Evolutionary conservation across 2,113 vertebrate species (phyloP).

Genomic region (Xyliphius kryptos): DNA sequence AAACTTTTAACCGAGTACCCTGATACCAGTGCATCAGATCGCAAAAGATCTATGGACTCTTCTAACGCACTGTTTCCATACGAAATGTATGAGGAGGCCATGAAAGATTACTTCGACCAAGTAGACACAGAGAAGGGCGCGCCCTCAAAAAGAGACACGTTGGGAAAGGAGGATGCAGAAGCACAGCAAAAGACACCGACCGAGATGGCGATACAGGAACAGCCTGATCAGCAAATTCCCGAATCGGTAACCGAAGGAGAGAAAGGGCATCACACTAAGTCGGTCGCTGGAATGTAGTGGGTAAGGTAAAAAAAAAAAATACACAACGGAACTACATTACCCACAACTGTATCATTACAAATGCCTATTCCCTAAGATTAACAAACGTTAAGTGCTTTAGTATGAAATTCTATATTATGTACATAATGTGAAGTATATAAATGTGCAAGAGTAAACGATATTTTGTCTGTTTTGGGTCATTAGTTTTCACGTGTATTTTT

Average conservation of each 20-base stretch:
- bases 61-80: slow-evolving; percentile 78
- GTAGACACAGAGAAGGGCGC: slow-evolving; percentile 61
- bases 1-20: slow-evolving; percentile 86
- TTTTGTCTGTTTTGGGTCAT: slow-evolving; percentile 51
- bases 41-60: slow-evolving; percentile 64
- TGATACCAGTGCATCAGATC: slow-evolving; percentile 61
- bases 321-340: slow-evolving; percentile 34
- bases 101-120: slow-evolving; percentile 77
- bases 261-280: slow-evolving; percentile 72
- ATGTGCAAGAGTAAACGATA: slow-evolving; percentile 28
- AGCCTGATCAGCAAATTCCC: slow-evolving; percentile 71
- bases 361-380: slow-evolving; percentile 60
- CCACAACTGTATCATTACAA: slow-evolving; percentile 42
- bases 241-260: slow-evolving; percentile 72
- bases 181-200: slow-evolving; percentile 60
- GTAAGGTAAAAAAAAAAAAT: too few relatives aligned
- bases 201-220: slow-evolving; percentile 76
- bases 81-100: slow-evolving; percentile 74
- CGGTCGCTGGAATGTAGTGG: slow-evolving; percentile 77
- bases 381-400: slow-evolving; percentile 65
- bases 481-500: slow-evolving; percentile 53
- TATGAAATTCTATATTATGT: slow-evolving; percentile 59
- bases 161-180: slow-evolving; percentile 57
- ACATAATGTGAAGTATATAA: slow-evolving; percentile 52
- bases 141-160: slow-evolving; percentile 67